A percentile compares a stretch with the other conserved stretches of the same genome.
Conservation (phyloP, 2,113 vertebrate genomes). For the Paradisaea rubra region DNA sequence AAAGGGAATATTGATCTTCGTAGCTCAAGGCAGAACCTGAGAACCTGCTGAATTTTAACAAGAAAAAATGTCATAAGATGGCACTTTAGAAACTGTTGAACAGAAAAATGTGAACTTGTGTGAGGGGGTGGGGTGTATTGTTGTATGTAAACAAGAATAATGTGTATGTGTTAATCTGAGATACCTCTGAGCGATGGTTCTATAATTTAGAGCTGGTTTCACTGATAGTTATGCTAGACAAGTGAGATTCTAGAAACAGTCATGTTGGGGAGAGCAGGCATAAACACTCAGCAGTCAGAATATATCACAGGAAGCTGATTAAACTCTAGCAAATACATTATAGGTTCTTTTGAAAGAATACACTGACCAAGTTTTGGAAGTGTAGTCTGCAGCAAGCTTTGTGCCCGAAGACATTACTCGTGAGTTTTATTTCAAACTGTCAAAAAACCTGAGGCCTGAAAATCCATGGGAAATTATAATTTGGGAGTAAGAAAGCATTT, state of each 20-base stretch:
- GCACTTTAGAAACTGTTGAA: not conserved
- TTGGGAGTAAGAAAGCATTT: not conserved
- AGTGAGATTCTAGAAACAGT: not conserved
- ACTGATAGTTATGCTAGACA: not conserved
- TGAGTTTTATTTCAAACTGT: not conserved
- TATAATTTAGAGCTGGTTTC: not conserved
- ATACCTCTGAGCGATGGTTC: not conserved
- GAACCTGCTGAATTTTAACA: not conserved
- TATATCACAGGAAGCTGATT: not conserved
- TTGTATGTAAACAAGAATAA: not conserved
- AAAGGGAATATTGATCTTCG: not conserved
- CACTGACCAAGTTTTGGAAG: not conserved
- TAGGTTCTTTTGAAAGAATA: not conserved
- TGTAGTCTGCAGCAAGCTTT: not conserved
- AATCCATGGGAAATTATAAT: not conserved
- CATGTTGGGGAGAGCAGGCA: not conserved
- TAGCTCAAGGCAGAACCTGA: not conserved
- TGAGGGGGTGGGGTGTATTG: rapidly evolving
- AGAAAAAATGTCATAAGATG: not conserved
- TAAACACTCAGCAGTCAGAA: not conserved
- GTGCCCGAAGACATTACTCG: not conserved
- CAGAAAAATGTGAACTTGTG: not conserved
- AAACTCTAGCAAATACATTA: not conserved
- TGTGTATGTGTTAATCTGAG: not conserved
- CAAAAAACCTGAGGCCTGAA: not conserved